phyloP scores from a whole-genome alignment of 2,888 invertebrate genomes.

The Brenthis hecate region DNA sequence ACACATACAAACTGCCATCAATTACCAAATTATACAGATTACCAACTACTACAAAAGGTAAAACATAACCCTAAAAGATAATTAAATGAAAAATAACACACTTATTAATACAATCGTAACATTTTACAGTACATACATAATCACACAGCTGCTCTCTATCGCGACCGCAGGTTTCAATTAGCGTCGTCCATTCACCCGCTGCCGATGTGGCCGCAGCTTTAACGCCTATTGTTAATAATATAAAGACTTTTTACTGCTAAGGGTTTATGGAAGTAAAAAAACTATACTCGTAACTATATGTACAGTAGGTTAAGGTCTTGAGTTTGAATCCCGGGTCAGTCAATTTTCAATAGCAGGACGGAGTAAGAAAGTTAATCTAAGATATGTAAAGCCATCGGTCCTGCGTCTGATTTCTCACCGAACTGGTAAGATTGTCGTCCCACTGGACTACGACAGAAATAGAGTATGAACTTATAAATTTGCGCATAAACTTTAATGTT shows the following conservation, averaged over 20 bases:
- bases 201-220: conserved; percentile 29
- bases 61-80: neutral
- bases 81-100: neutral
- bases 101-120: conserved; percentile 11
- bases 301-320: neutral
- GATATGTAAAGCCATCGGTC: too few relatives aligned
- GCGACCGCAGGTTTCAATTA: conserved; percentile 38
- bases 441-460: too few relatives aligned
- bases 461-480: too few relatives aligned
- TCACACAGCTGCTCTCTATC: conserved; percentile 28
- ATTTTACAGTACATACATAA: conserved; percentile 27
- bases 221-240: conserved; percentile 21
- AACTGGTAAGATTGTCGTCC: too few relatives aligned
- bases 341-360: too few relatives aligned
- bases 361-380: too few relatives aligned
- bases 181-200: conserved; percentile 24
- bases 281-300: too few relatives aligned
- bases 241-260: conserved; percentile 1
- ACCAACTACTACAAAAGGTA: neutral
- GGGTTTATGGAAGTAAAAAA: neutral
- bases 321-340: too few relatives aligned
- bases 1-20: too few relatives aligned
- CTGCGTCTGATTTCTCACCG: too few relatives aligned
- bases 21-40: too few relatives aligned
- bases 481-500: too few relatives aligned